A percentile compares a stretch with the other conserved stretches of the same genome.
phyloP scores from a whole-genome alignment of 2,888 invertebrate species.

The Monochamus alternatus region DNA sequence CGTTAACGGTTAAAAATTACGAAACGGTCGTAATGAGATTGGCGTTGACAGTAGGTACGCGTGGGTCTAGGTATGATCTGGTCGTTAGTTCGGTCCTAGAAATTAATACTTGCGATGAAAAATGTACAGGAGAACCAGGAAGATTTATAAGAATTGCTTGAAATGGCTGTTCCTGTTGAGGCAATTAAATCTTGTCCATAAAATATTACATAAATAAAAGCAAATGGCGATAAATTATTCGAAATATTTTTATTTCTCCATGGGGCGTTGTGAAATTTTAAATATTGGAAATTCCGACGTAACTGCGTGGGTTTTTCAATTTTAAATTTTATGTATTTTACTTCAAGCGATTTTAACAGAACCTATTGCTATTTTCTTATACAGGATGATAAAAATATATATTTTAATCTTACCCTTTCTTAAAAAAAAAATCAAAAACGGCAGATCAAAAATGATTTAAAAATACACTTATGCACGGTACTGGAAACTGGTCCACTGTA shows the following conservation, averaged over 20 bases:
- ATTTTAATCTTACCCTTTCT: no score
- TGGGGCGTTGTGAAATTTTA: not conserved
- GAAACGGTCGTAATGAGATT: slow-evolving; percentile 41
- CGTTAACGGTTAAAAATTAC: slow-evolving; percentile 46
- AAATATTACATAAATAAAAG: slow-evolving; percentile 1
- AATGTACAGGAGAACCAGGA: not conserved
- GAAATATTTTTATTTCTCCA: not conserved
- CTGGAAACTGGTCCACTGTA: no score
- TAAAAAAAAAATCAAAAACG: no score
- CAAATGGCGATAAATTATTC: not conserved
- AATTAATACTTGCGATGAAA: slow-evolving; percentile 27
- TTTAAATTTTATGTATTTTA: no score
- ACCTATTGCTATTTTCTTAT: no score
- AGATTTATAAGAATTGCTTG: not conserved
- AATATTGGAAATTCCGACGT: no score
- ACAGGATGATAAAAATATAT: no score
- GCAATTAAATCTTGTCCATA: slow-evolving; percentile 1
- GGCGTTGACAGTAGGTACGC: slow-evolving; percentile 36
- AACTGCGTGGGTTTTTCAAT: no score
- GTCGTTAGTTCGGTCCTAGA: slow-evolving; percentile 18
- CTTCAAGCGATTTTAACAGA: no score
- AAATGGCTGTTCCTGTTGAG: not conserved
- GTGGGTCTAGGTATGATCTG: slow-evolving; percentile 33
- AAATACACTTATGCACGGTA: no score
- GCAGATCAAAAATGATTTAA: no score